Percentiles rank a stretch among this genome's conserved stretches.
Conservation (phyloP, 1,140 invertebrate species). For the Cryptotermes secundus region DNA sequence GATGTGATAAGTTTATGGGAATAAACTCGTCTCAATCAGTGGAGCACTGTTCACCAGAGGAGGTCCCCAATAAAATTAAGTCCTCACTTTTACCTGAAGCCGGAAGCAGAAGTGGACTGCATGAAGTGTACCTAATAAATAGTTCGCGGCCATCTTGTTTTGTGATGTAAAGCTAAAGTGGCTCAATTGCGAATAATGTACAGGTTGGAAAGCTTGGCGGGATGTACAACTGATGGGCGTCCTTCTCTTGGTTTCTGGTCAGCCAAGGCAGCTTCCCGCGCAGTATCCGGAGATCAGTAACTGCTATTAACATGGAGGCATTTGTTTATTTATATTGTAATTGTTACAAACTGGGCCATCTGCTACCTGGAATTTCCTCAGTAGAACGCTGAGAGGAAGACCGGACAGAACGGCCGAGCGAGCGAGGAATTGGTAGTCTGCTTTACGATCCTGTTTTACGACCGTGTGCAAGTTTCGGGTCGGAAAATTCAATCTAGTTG, state of each 20-base stretch:
- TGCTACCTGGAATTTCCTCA: not conserved
- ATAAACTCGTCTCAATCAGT: too few species aligned
- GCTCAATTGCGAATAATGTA: too few species aligned
- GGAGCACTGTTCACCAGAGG: too few species aligned
- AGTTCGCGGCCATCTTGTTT: too few species aligned
- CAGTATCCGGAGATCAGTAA: not conserved
- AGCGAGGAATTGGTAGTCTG: not conserved
- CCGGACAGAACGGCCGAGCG: not conserved
- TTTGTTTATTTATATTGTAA: conserved; percentile 13
- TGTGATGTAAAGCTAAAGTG: too few species aligned
- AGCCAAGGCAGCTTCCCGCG: not conserved
- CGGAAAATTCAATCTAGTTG: conserved; percentile 15
- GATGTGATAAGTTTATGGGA: too few species aligned
- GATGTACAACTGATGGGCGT: not conserved
- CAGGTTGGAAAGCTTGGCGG: not conserved
- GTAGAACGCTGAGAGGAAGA: not conserved
- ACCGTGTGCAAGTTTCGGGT: conserved; percentile 5
- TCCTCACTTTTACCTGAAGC: too few species aligned
- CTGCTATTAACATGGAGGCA: not conserved
- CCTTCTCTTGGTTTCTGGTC: conserved; percentile 1
- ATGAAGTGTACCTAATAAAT: too few species aligned
- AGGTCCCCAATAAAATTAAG: too few species aligned
- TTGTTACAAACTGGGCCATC: not conserved
- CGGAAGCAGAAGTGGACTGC: too few species aligned
- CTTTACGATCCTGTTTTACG: conserved; percentile 2